phyloP scores from a whole-genome alignment of 1,140 invertebrate genomes.

The Diabrotica undecimpunctata region DNA sequence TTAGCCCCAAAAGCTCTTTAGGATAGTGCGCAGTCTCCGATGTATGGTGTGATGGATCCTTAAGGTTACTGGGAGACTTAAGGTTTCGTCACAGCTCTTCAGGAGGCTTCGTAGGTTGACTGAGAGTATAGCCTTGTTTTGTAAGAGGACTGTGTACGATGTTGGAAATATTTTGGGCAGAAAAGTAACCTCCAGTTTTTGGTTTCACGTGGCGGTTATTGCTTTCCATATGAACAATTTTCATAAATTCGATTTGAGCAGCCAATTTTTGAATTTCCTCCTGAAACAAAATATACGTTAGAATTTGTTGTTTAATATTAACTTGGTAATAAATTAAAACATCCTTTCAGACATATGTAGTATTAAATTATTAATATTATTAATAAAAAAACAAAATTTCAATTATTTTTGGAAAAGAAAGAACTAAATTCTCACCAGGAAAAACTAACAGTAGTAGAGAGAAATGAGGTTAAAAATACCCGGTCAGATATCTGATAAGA shows the following conservation, averaged over 20 bases:
- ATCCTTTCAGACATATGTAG: too few relatives aligned
- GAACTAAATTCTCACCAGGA: too few relatives aligned
- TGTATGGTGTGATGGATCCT: not conserved
- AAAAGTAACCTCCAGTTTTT: conserved; percentile 76
- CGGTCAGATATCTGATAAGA: too few relatives aligned
- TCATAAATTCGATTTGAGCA: conserved; percentile 88
- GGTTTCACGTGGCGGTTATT: conserved; percentile 84
- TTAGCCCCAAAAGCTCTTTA: not conserved
- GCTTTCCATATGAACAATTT: conserved; percentile 88
- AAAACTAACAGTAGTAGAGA: too few relatives aligned
- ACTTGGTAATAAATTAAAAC: too few relatives aligned
- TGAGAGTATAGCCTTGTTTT: conserved; percentile 46
- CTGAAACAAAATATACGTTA: conserved; percentile 47
- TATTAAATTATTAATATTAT: too few relatives aligned
- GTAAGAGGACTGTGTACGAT: conserved; percentile 50
- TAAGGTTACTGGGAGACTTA: not conserved
- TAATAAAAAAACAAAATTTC: too few relatives aligned
- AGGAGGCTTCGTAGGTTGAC: conserved; percentile 30
- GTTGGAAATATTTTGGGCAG: conserved; percentile 48
- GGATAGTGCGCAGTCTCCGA: not conserved
- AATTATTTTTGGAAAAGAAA: too few relatives aligned
- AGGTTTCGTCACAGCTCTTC: conserved; percentile 39
- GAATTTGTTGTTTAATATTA: not conserved
- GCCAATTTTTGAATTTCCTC: conserved; percentile 88
- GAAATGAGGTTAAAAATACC: too few relatives aligned